These are phyloP conservation scores for Phalanger gymnotis DNA, from an alignment of 2,797 vertebrate species.

Conservation along the genomic window DNA sequence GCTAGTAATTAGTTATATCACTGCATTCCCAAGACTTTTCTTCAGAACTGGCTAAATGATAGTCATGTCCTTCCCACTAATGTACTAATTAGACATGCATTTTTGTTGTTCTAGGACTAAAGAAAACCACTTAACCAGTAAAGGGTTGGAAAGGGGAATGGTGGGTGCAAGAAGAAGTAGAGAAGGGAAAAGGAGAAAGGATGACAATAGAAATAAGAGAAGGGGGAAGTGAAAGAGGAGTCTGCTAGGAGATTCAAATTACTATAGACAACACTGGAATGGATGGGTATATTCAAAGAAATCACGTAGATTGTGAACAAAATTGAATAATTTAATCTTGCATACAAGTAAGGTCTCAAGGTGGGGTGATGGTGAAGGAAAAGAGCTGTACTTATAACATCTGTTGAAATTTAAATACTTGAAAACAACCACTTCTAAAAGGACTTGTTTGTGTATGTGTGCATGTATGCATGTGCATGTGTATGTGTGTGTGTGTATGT, in stretches of 20 bases:
- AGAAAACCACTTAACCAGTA: background rate
- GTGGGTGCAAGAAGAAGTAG: background rate
- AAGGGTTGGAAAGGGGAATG: background rate
- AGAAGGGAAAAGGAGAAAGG: background rate
- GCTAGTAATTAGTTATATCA: background rate
- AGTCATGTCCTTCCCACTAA: background rate
- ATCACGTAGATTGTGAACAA: background rate
- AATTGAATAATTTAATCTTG: background rate
- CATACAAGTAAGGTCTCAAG: background rate
- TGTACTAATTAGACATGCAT: background rate
- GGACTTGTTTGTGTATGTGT: too few relatives aligned
- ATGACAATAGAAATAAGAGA: background rate
- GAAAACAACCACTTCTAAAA: too few relatives aligned
- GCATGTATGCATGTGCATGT: too few relatives aligned
- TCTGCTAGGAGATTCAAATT: background rate
- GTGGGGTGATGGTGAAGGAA: too few relatives aligned
- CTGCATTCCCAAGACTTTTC: background rate
- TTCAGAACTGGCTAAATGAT: background rate
- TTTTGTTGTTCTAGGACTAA: background rate
- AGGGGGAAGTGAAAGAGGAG: background rate
- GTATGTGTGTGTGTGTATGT: too few relatives aligned
- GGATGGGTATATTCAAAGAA: background rate
- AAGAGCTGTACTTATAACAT: too few relatives aligned
- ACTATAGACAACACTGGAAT: background rate
- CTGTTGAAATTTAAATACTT: too few relatives aligned